Evolutionary conservation across 2,113 vertebrate genomes (phyloP).

Genomic region (Oreochromis spilurus): DNA sequence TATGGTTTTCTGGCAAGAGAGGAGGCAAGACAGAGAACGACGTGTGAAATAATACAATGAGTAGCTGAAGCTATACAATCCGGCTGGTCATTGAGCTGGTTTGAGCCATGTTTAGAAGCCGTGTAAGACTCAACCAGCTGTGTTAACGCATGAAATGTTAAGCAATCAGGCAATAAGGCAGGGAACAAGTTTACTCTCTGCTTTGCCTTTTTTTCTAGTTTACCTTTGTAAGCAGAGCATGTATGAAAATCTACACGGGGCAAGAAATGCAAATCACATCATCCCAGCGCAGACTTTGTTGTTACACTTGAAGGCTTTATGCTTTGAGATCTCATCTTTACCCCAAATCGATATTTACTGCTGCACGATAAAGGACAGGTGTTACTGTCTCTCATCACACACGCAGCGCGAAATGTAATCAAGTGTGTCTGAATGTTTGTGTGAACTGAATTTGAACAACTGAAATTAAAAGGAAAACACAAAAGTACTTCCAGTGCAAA

Average conservation of each 20-base stretch:
- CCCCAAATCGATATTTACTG: background rate
- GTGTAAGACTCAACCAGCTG: background rate
- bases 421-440: background rate
- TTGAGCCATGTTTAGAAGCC: background rate
- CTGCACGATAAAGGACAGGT: background rate
- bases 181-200: background rate
- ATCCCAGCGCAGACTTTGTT: background rate
- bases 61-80: background rate
- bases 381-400: background rate
- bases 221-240: background rate
- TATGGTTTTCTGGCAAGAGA: background rate
- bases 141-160: background rate
- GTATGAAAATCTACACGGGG: background rate
- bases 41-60: background rate
- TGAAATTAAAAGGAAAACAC: background rate
- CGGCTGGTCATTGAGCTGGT: constrained; percentile 7
- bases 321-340: background rate
- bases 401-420: background rate
- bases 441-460: background rate
- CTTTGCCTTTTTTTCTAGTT: background rate
- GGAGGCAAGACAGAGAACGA: background rate
- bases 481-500: background rate
- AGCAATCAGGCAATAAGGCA: background rate
- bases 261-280: background rate
- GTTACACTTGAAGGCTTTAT: background rate